Evolutionary conservation across 2,888 invertebrate species (phyloP), one percentile per base, ranked within the genome.

Genomic region (Chrysomela aeneicollis): DNA sequence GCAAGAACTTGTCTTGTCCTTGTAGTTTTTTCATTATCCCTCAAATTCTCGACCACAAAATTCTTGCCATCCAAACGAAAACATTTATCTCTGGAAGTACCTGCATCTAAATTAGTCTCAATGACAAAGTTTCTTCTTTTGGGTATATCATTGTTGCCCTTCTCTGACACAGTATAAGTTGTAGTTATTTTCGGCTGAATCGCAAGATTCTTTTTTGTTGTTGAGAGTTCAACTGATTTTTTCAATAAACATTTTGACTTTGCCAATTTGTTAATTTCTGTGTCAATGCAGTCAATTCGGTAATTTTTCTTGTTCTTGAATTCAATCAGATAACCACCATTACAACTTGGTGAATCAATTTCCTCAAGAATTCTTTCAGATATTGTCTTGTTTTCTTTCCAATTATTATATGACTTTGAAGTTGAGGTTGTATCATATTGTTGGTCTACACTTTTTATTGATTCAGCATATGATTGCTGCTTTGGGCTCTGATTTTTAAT

Each of bases 241-340:
- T 79, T n/a, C 15, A 83, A 71, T 30, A 82, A 78, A 71, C 79
- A 77, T 76, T 86, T 87, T 15, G 88, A 76, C 73, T 86, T 86
- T 21, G 81, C 83, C 21, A 88, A 77, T 74, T 88, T 86, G 46
- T 82, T 80, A 15, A 88, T 87, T 76, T 87, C 87, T 68, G 84
- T 85, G 47, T 85, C 85, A 37, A 88, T 87, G 87, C 87, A 86
- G 19, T 83, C 78, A 15, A 88, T 73, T 70, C 88, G 87, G 72
- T 86, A 85, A 66, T 82, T 81, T 61, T 84, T 86, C 76, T 84
- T 84, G 71, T 84, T 82, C 0, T 84, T 84, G 69, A 84, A 84
- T 66, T 75, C 70, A 6, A 79, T 58, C 32, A 82, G 61, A 53
- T 74, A 71, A 59, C 79, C 79, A 3, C 75, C 73, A 50, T 71